Evolutionary conservation across 2,888 invertebrate species (phyloP), one percentile per base, ranked within the genome.

Genomic region (Tipula helvola): DNA sequence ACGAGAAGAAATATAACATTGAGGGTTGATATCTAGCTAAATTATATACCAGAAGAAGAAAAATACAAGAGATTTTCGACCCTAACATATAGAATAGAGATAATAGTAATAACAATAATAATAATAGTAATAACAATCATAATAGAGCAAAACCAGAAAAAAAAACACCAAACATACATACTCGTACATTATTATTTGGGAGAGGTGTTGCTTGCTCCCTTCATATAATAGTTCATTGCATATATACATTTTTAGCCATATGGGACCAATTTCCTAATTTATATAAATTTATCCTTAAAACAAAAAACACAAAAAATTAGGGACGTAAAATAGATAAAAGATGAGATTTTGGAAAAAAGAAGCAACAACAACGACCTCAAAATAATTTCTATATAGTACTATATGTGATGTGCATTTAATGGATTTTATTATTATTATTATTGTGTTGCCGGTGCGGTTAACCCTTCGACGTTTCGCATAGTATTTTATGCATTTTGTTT

Each of bases 231-330:
- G 28, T 28, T 28, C 28, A 28, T 28, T 16, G 44, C 7, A 16
- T 52, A 84, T 8, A 84, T 39, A 84, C 41, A 84, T 39, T 84
- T 84, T 84, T 41, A 42, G 85, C 85, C 85, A 85, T 85, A 85
- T 85, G 85, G 85, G 85, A 85, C 85, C 42, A 85, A 85, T 85
- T 85, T 85, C 42, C 85, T 85, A 85, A 84, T 84, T 39, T 84
- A 84, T 84, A 39, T 83, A 36, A 5, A 84, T 84, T 16, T 84
- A 84, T 84, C 84, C 41, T 84, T 84, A 84, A 41, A 39, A 84
- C 39, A 84, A 84, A 84, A 52, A 47, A 28, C 1, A 28, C 13
- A 47, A 28, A 12, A 84, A 39, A 39, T 84, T 39, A 84, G 84
- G 84, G 84, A 84, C 36, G 39, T 84, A 84, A 84, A 41, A 84